A percentile compares a stretch with the other conserved stretches of the same genome.
These are phyloP conservation scores for Monopis laevigella DNA, from an alignment of 2,888 invertebrate species.

Conservation along the genomic window DNA sequence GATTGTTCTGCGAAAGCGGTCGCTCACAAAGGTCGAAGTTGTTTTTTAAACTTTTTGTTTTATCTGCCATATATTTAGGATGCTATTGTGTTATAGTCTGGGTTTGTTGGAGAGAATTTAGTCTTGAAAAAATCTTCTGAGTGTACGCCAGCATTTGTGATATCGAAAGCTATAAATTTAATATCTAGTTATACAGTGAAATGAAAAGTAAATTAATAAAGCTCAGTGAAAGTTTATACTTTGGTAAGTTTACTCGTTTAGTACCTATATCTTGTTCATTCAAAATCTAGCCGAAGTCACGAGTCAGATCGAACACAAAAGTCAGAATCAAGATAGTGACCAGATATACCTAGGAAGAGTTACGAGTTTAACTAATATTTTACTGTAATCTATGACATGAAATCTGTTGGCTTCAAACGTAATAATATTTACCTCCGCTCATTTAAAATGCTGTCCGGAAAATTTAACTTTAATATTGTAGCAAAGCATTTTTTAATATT, in stretches of 20 bases:
- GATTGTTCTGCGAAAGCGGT: constrained; percentile 57
- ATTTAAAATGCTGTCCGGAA: background rate
- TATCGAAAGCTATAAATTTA: background rate
- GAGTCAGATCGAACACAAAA: constrained; percentile 9
- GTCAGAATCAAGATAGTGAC: background rate
- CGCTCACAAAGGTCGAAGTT: constrained; percentile 42
- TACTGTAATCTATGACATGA: constrained; percentile 4
- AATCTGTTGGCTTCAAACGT: background rate
- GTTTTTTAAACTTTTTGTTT: constrained; percentile 48
- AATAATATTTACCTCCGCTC: too few species aligned
- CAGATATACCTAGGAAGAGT: constrained; percentile 1
- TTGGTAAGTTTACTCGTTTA: constrained; percentile 1
- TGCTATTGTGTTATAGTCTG: constrained; percentile 51
- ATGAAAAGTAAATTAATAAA: constrained; percentile 4
- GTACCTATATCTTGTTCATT: constrained; percentile 7
- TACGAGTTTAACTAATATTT: constrained; percentile 4
- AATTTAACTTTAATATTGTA: background rate
- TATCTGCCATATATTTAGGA: constrained; percentile 57
- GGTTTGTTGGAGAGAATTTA: constrained; percentile 47
- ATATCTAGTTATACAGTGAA: background rate
- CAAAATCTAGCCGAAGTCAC: constrained; percentile 8
- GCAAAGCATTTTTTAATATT: too few species aligned
- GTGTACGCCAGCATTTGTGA: constrained; percentile 41
- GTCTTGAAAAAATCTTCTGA: constrained; percentile 58
- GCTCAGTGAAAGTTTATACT: background rate